Conservation (phyloP, 2,888 invertebrate genomes). For the Lysandra coridon region DNA sequence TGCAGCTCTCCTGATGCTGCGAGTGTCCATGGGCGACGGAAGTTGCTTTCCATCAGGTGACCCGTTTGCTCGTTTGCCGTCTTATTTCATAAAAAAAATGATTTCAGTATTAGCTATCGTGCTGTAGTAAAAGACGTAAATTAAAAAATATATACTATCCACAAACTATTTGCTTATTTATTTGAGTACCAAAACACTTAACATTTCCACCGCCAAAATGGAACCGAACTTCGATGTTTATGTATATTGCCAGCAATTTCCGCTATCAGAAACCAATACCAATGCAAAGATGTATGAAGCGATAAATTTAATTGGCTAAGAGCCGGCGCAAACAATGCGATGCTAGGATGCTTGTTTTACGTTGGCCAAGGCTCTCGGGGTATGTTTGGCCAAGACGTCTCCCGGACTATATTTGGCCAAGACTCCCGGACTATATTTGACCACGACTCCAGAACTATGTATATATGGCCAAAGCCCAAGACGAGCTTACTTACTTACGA, state of each 20-base stretch:
- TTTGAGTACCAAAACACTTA: neutral
- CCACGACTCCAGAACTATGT: neutral
- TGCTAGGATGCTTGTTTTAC: neutral
- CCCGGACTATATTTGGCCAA: neutral
- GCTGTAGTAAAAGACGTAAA: no score
- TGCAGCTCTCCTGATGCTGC: no score
- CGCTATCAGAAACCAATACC: neutral
- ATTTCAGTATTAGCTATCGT: no score
- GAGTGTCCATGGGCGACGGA: no score
- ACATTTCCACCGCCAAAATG: neutral
- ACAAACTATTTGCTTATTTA: neutral
- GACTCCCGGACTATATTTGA: neutral
- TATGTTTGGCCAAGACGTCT: neutral
- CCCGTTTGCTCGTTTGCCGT: no score
- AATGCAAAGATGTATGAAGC: conserved; percentile 11
- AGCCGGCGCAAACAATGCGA: neutral
- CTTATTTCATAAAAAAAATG: no score
- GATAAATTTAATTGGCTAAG: conserved; percentile 7
- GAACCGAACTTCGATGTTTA: neutral
- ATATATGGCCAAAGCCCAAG: neutral
- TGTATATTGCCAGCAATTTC: conserved; percentile 15
- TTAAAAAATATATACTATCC: neutral
- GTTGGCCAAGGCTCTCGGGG: neutral
- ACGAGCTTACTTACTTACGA: no score
- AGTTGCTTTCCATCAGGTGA: no score